Evolutionary conservation across 2,797 vertebrate species (phyloP), one percentile per base, ranked within the genome.

Genomic region (Paramormyrops hopkinsi): DNA sequence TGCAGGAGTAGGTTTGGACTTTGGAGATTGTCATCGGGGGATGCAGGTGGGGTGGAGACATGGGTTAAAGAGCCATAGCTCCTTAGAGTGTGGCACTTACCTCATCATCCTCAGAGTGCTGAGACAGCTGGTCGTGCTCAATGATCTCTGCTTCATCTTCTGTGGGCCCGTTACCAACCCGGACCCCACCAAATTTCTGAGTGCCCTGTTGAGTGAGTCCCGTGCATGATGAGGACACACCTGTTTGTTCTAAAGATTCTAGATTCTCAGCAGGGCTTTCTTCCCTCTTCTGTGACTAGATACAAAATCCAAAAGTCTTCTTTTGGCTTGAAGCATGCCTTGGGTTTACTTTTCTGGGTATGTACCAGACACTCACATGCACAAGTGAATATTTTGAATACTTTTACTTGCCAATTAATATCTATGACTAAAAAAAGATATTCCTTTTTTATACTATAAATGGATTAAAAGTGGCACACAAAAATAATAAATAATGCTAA

Each of bases 131-230:
- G 96, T 99, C 99, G 91, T 99, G 98, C 93, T 99, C 98, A 94
- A 99, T 98, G 95, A 99, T 99, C 96, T 99, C 98, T 92, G 99
- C 98, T 95, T 99, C 99, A 90, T 99, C 99, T 95, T 99, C 99
- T 0, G 98, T 99, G 54, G 99, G 98, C 91, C 99, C 99, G 69
- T 99, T 99, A 94, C 98, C 99, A 93, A 99, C 97, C 92, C 98
- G 97, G 94, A 99, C 97, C 91, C 97, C 98, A 95, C 98, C 98
- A 46, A 99, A 99, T 97, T 98, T 99, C 96, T 98, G 97, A 48
- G 98, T 98, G 95, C 99, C 99, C 99, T 99, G 97, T 97, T 96
- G 96, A 94, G 96, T 96, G 95, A 97, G 95, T 94, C 96, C 96
- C 95, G 96, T 94, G 96, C 94, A 95, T 94, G 96, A 96, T 96